Evolutionary conservation across 1,140 invertebrate species (phyloP).

Genomic region (Drosophila busckii): DNA sequence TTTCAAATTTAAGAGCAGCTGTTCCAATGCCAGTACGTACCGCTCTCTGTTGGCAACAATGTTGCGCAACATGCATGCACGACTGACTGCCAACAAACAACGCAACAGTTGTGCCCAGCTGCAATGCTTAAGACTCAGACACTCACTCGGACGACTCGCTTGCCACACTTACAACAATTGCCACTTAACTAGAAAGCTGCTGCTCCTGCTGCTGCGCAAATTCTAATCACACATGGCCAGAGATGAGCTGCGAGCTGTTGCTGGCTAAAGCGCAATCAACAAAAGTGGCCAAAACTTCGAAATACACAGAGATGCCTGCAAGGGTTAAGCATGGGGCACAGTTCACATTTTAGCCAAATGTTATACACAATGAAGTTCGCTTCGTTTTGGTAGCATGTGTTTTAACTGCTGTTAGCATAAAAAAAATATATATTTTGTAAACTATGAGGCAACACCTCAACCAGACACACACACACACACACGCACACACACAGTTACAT

Average conservation of each 20-base stretch:
- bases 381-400: too few species aligned
- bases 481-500: conserved; percentile 10
- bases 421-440: conserved; percentile 37
- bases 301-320: neutral
- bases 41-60: conserved; percentile 58
- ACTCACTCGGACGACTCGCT: neutral
- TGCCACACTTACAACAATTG: conserved; percentile 43
- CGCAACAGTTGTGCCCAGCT: conserved; percentile 55
- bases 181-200: conserved; percentile 40
- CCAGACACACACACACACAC: conserved; percentile 7
- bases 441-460: conserved; percentile 29
- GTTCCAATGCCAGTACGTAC: conserved; percentile 43
- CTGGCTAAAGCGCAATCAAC: conserved; percentile 53
- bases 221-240: too few species aligned
- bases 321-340: too few species aligned
- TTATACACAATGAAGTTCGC: too few species aligned
- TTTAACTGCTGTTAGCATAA: too few species aligned
- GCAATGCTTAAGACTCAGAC: conserved; percentile 2
- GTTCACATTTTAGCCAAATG: too few species aligned
- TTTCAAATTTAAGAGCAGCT: conserved; percentile 12
- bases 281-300: conserved; percentile 38
- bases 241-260: conserved; percentile 4
- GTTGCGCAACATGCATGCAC: conserved; percentile 33
- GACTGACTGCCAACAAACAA: conserved; percentile 12
- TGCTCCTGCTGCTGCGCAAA: too few species aligned